Base-by-base conservation (phyloP, 2,113 vertebrate species). In the Ancistrus triradiatus region DNA sequence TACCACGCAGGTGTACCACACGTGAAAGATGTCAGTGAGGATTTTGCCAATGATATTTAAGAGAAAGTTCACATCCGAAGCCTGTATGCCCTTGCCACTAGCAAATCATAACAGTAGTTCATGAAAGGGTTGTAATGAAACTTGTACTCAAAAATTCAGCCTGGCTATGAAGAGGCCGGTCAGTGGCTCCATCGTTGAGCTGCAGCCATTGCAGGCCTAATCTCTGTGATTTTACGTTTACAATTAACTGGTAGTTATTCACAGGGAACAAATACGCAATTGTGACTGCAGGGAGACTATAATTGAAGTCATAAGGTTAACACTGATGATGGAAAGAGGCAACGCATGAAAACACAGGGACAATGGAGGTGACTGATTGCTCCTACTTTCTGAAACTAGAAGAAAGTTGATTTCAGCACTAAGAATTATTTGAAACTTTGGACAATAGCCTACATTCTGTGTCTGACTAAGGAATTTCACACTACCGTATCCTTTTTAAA, bases 241-340 rank as follows among this genome's bases (percentile, higher is more conserved):
- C 31, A 42, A 61, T 56, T 66, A 46, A 66, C 9, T 28, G n/a
- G 31, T 9, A 31, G 52, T 62, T 72, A 50, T 56, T 66, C 56
- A 60, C 6, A 21, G 19, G 14, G 57, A 46, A 24, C 57, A n/a
- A 18, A 72, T 55, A 40, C 25, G 18, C 58, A 60, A 59, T 60
- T 71, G 62, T 71, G 42, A 40, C 53, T 69, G 51, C 42, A 22
- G 49, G 42, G 40, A n/a, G 43, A 31, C 13, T 38, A 6, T 62
- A 55, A 69, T 40, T 49, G 46, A 69, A 48, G 58, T 10, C 42
- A 27, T 21, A 62, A 62, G 66, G 33, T 62, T 48, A 62, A 46
- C n/a, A 10, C 18, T 3, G 19, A 19, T 42, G 47, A n/a, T 15
- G 35, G 8, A 59, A 28, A 60, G 66, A 22, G 31, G 28, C 19